Evolutionary conservation across 2,888 invertebrate genomes (phyloP).

Genomic region (Anodontia alba): DNA sequence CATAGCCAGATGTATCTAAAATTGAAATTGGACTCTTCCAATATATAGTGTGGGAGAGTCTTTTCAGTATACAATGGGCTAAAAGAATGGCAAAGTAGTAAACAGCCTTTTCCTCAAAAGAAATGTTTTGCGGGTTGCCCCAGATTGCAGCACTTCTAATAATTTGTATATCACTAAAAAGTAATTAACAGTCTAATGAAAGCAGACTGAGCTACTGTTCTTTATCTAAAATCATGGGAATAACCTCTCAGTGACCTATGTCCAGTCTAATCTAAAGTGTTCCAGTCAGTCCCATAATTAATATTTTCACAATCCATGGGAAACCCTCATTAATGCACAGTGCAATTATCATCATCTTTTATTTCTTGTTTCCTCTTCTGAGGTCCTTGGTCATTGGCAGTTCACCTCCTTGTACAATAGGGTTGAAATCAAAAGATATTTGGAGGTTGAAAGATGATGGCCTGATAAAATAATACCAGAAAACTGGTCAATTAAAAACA

Average conservation of each 20-base stretch:
- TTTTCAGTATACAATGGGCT: too few relatives aligned
- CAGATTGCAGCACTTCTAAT: conserved; percentile 5
- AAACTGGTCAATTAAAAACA: conserved; percentile 47
- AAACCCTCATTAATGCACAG: conserved; percentile 64
- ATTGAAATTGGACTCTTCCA: too few relatives aligned
- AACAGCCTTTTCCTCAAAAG: too few relatives aligned
- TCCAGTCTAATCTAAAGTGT: conserved; percentile 59
- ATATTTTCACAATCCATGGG: conserved; percentile 66
- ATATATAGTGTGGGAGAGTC: too few relatives aligned
- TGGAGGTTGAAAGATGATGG: conserved; percentile 21
- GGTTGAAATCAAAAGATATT: conserved; percentile 14
- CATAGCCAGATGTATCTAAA: too few relatives aligned
- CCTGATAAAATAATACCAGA: conserved; percentile 13
- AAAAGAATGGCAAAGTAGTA: too few relatives aligned
- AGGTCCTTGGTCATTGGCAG: conserved; percentile 6
- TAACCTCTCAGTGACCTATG: conserved; percentile 54
- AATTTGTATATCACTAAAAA: conserved; percentile 5
- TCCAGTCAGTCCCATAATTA: conserved; percentile 62
- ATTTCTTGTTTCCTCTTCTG: conserved; percentile 6
- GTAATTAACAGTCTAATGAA: conserved; percentile 13
- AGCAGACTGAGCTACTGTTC: conserved; percentile 6
- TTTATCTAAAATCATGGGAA: conserved; percentile 17
- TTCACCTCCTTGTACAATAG: conserved; percentile 11
- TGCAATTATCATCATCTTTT: conserved; percentile 56
- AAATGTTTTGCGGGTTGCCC: not conserved